Percentiles rank a stretch among this genome's conserved stretches.
These are phyloP conservation scores for Tenodera sinensis DNA, from an alignment of 2,888 invertebrate species.

Conservation along the genomic window DNA sequence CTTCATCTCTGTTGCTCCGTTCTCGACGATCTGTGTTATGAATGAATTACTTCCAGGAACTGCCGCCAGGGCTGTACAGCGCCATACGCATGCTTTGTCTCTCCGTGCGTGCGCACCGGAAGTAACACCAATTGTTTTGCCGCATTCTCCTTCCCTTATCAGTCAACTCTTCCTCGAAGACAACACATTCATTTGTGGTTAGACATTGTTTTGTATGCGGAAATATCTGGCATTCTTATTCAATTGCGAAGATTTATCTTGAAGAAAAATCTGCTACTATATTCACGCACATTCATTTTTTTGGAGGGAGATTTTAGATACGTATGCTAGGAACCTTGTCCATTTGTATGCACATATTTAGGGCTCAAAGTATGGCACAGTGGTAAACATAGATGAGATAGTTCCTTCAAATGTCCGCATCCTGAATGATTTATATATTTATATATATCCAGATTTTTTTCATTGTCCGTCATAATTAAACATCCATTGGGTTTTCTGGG, in stretches of 20 bases:
- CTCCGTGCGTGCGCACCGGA: not conserved
- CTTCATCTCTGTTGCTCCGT: not conserved
- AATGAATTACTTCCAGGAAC: slow-evolving; percentile 12
- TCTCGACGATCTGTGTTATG: not conserved
- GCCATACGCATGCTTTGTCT: not conserved
- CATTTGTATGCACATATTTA: no score
- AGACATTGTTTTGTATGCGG: not conserved
- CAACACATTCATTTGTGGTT: not conserved
- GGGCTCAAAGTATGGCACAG: no score
- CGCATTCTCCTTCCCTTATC: not conserved
- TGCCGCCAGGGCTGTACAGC: not conserved
- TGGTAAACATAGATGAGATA: no score
- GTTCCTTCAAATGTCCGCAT: no score
- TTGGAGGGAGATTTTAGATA: no score
- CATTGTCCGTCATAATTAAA: no score
- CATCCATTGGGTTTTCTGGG: no score
- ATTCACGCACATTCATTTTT: not conserved
- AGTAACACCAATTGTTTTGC: not conserved
- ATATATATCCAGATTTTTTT: no score
- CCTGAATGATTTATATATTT: no score
- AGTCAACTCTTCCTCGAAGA: not conserved
- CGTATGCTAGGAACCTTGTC: no score
- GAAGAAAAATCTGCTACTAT: not conserved
- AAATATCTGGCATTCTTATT: not conserved
- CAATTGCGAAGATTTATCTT: not conserved